These are phyloP conservation scores for Silurus lanzhouensis DNA, from an alignment of 2,797 vertebrate species.

Conservation along the genomic window DNA sequence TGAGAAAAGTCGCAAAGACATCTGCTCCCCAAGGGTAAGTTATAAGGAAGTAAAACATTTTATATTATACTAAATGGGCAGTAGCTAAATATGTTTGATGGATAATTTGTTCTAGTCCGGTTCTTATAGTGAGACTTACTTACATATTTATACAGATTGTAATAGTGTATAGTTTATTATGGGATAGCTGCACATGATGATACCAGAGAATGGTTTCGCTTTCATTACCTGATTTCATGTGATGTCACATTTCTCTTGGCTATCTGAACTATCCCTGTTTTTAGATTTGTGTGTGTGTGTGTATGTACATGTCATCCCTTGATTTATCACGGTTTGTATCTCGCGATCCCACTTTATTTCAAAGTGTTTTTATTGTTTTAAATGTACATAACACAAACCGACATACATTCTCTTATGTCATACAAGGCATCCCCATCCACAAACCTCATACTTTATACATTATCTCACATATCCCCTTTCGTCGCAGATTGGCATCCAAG, in stretches of 20 bases:
- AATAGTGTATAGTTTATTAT: not conserved
- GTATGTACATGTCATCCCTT: too few species aligned
- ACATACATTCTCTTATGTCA: too few species aligned
- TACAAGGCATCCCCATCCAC: too few species aligned
- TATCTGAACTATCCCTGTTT: conserved; percentile 54
- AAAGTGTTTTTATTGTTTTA: too few species aligned
- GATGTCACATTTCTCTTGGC: conserved; percentile 61
- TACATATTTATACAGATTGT: not conserved
- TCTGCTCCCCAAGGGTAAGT: conserved; percentile 78
- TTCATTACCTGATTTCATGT: conserved; percentile 56
- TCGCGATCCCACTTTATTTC: too few species aligned
- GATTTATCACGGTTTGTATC: too few species aligned
- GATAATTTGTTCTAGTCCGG: not conserved
- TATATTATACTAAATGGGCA: too few species aligned
- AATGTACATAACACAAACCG: too few species aligned
- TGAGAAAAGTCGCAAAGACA: conserved; percentile 77
- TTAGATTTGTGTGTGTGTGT: not conserved
- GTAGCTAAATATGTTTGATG: not conserved
- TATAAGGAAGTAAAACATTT: not conserved
- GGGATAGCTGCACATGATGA: conserved; percentile 51
- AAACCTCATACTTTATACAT: too few species aligned
- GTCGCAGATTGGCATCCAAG: too few species aligned
- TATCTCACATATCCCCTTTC: too few species aligned
- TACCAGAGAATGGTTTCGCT: conserved; percentile 56
- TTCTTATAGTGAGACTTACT: not conserved